These are phyloP conservation scores for Chinchilla lanigera DNA, from an alignment of 2,113 vertebrate species.

Conservation along the genomic window DNA sequence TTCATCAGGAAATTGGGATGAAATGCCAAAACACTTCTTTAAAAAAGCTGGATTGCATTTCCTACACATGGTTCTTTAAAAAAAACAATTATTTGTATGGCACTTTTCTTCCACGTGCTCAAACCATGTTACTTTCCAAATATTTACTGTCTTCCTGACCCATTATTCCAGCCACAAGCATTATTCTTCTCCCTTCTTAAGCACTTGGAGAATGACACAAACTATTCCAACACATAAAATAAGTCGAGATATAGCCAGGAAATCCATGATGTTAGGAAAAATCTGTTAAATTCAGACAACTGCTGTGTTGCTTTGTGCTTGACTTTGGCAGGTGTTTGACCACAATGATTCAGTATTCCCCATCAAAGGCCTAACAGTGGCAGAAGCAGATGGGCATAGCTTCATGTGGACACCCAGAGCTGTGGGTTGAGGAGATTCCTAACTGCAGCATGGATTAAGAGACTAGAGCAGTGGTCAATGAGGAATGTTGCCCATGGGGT, in stretches of 20 bases:
- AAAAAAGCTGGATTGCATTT: slow-evolving; percentile 66
- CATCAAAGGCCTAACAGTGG: not conserved
- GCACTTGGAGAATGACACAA: not conserved
- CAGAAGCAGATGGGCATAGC: fast-evolving
- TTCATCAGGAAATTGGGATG: slow-evolving; percentile 74
- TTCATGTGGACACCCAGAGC: fast-evolving
- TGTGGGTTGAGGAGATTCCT: too few species aligned
- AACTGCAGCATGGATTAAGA: fast-evolving
- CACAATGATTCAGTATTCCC: not conserved
- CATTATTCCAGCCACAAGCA: not conserved
- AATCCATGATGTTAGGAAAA: not conserved
- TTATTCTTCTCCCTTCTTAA: not conserved
- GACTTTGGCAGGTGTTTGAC: not conserved
- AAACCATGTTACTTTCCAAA: slow-evolving; percentile 50
- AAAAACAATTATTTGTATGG: slow-evolving; percentile 28
- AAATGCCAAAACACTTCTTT: slow-evolving; percentile 67
- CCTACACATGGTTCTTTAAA: slow-evolving; percentile 64
- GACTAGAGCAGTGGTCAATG: fast-evolving
- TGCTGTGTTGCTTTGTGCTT: not conserved
- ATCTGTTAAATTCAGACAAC: not conserved
- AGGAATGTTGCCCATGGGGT: too few species aligned
- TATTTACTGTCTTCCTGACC: slow-evolving; percentile 54
- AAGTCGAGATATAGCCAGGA: not conserved
- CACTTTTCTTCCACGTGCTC: slow-evolving; percentile 52
- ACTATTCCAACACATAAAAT: too few species aligned